phyloP scores from a whole-genome alignment of 2,113 vertebrate genomes.

The Corythaeola cristata region DNA sequence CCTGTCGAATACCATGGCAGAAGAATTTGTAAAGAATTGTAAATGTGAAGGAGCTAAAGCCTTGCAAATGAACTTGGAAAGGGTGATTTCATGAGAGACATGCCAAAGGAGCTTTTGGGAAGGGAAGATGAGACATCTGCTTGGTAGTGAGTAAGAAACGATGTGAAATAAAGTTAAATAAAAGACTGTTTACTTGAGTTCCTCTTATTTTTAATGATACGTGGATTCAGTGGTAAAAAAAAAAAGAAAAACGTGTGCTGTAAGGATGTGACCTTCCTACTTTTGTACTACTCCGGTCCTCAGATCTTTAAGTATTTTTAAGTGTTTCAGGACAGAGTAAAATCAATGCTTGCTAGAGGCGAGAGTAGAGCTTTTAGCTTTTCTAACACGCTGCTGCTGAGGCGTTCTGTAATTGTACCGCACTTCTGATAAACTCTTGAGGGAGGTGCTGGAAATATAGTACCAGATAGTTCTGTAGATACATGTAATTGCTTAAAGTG shows the following conservation, averaged over 20 bases:
- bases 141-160: background rate
- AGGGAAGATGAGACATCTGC: background rate
- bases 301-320: background rate
- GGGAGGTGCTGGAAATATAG: background rate
- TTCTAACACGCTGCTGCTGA: background rate
- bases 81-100: background rate
- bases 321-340: background rate
- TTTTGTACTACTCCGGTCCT: background rate
- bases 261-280: background rate
- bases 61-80: background rate
- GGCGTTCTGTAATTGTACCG: background rate
- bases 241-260: background rate
- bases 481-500: accelerated
- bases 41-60: background rate
- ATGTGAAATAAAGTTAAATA: background rate
- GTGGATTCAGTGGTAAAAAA: background rate
- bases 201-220: background rate
- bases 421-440: background rate
- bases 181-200: background rate
- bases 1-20: background rate
- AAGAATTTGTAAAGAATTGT: background rate
- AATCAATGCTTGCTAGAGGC: background rate
- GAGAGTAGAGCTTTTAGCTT: background rate
- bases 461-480: background rate
- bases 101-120: background rate